A percentile compares a stretch with the other conserved stretches of the same genome.
Conservation (phyloP, 30 jellyfish, hydroid and myxozoan genomes). For the Pelagia noctiluca region DNA sequence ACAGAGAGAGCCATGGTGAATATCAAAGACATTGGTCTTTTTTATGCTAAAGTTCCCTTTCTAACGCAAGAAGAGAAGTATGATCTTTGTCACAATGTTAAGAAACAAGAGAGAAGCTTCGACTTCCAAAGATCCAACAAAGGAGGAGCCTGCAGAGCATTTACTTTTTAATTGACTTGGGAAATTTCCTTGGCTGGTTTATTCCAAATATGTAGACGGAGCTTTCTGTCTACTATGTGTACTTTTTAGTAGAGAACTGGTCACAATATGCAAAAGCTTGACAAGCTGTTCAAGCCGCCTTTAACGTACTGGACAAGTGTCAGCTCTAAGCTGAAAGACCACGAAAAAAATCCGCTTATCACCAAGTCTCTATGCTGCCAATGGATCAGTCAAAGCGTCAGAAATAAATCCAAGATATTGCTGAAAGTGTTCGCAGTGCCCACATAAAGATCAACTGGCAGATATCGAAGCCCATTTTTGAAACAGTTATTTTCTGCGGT, state of each 20-base stretch:
- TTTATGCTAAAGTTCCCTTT: neutral
- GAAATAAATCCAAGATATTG: too few species aligned
- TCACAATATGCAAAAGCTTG: neutral
- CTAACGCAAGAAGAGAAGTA: conserved; percentile 2
- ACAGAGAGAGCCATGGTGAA: too few species aligned
- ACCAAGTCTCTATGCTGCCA: neutral
- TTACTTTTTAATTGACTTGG: too few species aligned
- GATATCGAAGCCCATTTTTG: neutral
- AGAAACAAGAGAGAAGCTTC: conserved; percentile 12
- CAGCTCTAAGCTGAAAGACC: too few species aligned
- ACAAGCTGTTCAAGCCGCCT: neutral
- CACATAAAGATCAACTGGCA: neutral
- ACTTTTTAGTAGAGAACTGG: neutral
- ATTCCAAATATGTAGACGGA: neutral
- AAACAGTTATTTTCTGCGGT: neutral
- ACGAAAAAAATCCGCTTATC: too few species aligned
- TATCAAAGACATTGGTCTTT: neutral
- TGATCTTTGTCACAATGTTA: neutral
- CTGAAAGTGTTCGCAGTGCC: too few species aligned
- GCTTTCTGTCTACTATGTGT: neutral
- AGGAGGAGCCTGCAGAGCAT: neutral
- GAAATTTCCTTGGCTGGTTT: neutral
- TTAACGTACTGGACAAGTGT: neutral
- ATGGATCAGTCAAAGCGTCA: neutral
- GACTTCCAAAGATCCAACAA: neutral